phyloP scores from a whole-genome alignment of 2,888 invertebrate species.

The Acleris sparsana region DNA sequence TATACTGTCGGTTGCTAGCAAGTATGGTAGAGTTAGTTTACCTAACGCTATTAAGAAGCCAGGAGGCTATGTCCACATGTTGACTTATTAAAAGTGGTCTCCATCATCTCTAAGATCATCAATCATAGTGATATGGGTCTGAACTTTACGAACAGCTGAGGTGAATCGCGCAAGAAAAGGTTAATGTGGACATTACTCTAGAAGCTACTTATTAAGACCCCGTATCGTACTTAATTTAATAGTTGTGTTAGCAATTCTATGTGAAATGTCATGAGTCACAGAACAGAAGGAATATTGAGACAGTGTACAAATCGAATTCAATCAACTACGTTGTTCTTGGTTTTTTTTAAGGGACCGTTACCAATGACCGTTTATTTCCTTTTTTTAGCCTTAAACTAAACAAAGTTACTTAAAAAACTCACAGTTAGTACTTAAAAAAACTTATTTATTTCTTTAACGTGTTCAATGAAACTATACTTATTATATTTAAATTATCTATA shows the following conservation, averaged over 20 bases:
- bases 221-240: constrained; percentile 16
- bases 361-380: no score
- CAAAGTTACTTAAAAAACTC: no score
- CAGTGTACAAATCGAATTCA: neutral
- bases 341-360: no score
- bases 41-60: no score
- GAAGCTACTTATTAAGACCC: constrained; percentile 24
- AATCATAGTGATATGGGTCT: constrained; percentile 22
- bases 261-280: neutral
- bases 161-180: constrained; percentile 17
- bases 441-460: no score
- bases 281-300: neutral
- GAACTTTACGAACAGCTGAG: constrained; percentile 17
- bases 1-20: no score
- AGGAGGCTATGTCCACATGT: neutral
- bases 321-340: no score
- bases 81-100: constrained; percentile 16
- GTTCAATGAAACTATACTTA: no score
- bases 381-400: no score
- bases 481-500: no score
- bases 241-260: constrained; percentile 4
- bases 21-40: no score
- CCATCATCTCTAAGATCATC: constrained; percentile 20
- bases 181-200: constrained; percentile 33
- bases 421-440: no score